Evolutionary conservation across 2,113 vertebrate species (phyloP), one percentile per base, ranked within the genome.

Genomic region (Synchiropus splendidus): DNA sequence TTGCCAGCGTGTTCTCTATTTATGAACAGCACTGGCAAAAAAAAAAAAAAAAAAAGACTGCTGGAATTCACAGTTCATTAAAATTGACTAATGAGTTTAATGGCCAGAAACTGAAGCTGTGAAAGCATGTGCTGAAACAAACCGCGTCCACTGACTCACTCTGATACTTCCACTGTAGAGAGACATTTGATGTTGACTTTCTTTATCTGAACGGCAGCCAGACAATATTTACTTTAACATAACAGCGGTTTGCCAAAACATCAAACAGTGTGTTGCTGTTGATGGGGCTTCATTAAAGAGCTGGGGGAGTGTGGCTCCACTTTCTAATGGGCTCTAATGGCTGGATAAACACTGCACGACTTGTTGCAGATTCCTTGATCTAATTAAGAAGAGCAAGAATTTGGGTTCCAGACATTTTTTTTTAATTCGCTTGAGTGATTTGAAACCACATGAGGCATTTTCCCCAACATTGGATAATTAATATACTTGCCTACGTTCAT

Each of bases 271-370:
- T 57, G 63, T 52, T 18, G 51, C 41, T 51, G 51, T 68, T 52
- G 58, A 49, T 57, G 42, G 51, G 54, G 56, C 51, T 67, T 58
- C 43, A 42, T 61, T 70, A 58, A 70, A 71, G 55, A 70, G 64
- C 61, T 63, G 6, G 4, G 63, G 61, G 61, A 70, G 33, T 39
- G 51, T 9, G 45, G 48, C 41, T 61, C 36, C 47, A 41, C 54
- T 53, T 54, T 58, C 61, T 74, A 78, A 78, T 76, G 42, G 51
- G 48, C 51, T 61, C 47, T 72, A 70, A 73, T 73, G 59, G 51
- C 45, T 56, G 45, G 50, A 63, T 63, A 66, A 74, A 75, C 69
- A 69, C 49, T 58, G 68, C 57, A 64, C 62, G 58, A 68, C 52
- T 41, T 60, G 43, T 49, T 21, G 44, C 51, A 40, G 57, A 66